phyloP scores from a whole-genome alignment of 2,797 vertebrate genomes.

The Coendou prehensilis region DNA sequence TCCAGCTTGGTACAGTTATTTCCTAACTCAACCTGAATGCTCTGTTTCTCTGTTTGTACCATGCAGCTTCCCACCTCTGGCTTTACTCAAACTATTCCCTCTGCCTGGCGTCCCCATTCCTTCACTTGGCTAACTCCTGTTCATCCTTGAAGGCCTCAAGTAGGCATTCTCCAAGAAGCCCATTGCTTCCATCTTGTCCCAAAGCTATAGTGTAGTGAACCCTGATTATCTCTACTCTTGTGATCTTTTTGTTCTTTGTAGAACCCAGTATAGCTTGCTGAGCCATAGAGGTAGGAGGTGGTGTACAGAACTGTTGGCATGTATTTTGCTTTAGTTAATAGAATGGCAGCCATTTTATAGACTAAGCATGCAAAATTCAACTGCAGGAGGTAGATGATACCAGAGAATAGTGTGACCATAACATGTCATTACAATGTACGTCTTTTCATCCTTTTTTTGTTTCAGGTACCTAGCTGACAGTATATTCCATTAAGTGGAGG shows the following conservation, averaged over 20 bases:
- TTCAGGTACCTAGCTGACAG: background rate
- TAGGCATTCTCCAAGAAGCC: background rate
- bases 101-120: background rate
- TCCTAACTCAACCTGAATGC: background rate
- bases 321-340: slow-evolving; percentile 13
- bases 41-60: background rate
- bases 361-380: background rate
- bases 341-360: slow-evolving; percentile 24
- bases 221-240: background rate
- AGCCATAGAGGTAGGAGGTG: background rate
- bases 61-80: background rate
- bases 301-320: background rate
- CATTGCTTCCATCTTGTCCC: background rate
- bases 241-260: background rate
- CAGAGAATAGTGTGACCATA: background rate
- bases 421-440: background rate
- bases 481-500: background rate
- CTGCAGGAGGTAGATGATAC: background rate
- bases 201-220: background rate
- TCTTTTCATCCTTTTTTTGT: background rate
- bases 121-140: background rate
- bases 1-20: background rate
- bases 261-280: background rate
- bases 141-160: background rate
- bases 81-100: background rate